Evolutionary conservation across 2,797 vertebrate species (phyloP).

Genomic region (Pitangus sulphuratus): DNA sequence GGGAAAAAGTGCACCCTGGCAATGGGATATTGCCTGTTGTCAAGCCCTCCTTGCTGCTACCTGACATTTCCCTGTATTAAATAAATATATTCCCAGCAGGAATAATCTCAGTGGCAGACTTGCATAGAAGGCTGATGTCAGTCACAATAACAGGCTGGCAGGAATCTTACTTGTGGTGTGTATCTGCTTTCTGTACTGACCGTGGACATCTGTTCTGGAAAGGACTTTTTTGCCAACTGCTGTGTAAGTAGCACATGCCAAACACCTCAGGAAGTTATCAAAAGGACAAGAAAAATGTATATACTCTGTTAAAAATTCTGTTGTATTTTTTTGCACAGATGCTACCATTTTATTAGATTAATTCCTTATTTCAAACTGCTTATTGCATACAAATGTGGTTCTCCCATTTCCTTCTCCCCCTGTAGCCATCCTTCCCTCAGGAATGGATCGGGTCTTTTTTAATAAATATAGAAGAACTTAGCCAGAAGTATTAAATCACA

Average conservation of each 20-base stretch:
- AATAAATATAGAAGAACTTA: slow-evolving; percentile 15
- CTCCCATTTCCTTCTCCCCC: slow-evolving; percentile 8
- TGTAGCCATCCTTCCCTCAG: neutral
- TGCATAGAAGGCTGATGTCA: neutral
- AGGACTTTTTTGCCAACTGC: neutral
- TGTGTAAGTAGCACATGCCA: slow-evolving; percentile 1
- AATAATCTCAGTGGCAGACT: neutral
- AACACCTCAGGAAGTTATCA: slow-evolving; percentile 1
- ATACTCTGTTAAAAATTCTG: neutral
- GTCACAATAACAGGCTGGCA: neutral
- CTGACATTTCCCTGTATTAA: neutral
- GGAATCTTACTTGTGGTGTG: neutral
- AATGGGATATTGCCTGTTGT: neutral
- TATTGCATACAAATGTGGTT: neutral
- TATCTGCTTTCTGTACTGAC: slow-evolving; percentile 1
- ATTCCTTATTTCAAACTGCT: slow-evolving; percentile 24
- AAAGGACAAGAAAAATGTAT: slow-evolving; percentile 12
- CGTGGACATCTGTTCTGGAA: neutral
- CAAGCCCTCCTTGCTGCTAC: neutral
- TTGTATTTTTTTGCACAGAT: neutral
- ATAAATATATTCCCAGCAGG: slow-evolving; percentile 4
- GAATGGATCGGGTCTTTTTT: slow-evolving; percentile 19
- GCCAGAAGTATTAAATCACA: slow-evolving; percentile 30
- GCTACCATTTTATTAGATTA: slow-evolving; percentile 46
- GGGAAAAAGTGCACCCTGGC: neutral